Conservation (phyloP, 2,797 vertebrate genomes). For the Onychomys leucogaster region DNA sequence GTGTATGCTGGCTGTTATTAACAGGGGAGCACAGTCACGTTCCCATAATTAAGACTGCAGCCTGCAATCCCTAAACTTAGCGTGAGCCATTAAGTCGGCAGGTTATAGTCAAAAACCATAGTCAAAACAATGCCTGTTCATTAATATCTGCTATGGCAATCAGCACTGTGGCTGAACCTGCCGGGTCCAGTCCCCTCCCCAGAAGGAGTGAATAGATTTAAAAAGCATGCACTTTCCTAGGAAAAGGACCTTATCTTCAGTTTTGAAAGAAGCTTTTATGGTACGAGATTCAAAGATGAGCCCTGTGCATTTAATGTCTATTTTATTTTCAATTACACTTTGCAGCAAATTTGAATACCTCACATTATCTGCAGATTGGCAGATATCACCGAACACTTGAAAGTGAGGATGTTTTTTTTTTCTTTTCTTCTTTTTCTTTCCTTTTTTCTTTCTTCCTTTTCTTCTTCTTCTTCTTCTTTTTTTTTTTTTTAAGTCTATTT, state of each 20-base stretch:
- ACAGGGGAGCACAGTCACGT: constrained; percentile 73
- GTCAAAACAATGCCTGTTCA: constrained; percentile 78
- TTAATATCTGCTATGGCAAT: constrained; percentile 79
- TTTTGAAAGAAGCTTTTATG: constrained; percentile 77
- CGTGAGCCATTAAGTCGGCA: constrained; percentile 82
- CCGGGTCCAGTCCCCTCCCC: constrained; percentile 32
- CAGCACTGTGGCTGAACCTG: constrained; percentile 66
- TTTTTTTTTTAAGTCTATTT: constrained; percentile 62
- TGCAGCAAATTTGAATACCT: constrained; percentile 73
- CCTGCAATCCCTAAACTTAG: constrained; percentile 79
- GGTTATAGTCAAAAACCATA: constrained; percentile 74
- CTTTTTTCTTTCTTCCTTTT: not conserved
- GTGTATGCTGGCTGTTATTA: constrained; percentile 83
- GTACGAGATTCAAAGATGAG: constrained; percentile 81
- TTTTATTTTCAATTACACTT: constrained; percentile 83
- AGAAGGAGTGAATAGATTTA: too few species aligned
- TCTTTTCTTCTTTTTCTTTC: too few species aligned
- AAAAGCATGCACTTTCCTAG: not conserved
- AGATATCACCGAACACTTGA: constrained; percentile 72
- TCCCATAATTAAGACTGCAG: constrained; percentile 81
- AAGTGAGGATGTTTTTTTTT: constrained; percentile 51
- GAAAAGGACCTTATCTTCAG: constrained; percentile 64
- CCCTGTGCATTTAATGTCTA: constrained; percentile 74
- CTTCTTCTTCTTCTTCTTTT: too few species aligned
- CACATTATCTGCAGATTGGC: constrained; percentile 74